Evolutionary conservation across 2,888 invertebrate species (phyloP).

Genomic region (Bhutanitis thaidina): DNA sequence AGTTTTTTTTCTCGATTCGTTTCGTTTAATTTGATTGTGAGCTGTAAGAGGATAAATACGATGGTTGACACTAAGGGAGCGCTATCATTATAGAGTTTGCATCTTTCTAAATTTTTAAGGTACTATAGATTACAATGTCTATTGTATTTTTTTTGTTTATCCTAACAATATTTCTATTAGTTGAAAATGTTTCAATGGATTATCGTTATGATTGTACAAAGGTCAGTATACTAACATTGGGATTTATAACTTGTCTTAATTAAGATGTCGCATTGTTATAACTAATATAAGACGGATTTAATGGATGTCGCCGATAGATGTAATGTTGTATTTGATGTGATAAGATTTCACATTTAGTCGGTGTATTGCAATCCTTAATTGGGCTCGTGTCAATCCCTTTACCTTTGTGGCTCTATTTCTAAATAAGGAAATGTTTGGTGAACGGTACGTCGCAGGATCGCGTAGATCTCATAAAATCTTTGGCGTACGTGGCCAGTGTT

Average conservation of each 20-base stretch:
- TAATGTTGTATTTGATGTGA: constrained; percentile 72
- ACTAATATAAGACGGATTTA: constrained; percentile 55
- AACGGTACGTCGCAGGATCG: constrained; percentile 17
- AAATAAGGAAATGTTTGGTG: constrained; percentile 22
- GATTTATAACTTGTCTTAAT: constrained; percentile 53
- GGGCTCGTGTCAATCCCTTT: constrained; percentile 61
- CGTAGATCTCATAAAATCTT: constrained; percentile 18
- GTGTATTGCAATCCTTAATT: constrained; percentile 60
- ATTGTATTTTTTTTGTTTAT: constrained; percentile 46
- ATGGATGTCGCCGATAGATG: constrained; percentile 60
- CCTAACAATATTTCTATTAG: constrained; percentile 29
- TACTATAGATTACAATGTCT: constrained; percentile 63
- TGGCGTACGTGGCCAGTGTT: constrained; percentile 18
- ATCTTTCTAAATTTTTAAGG: constrained; percentile 56
- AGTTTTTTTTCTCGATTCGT: constrained; percentile 52
- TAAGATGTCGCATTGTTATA: constrained; percentile 68
- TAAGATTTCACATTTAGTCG: constrained; percentile 62
- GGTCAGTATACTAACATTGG: constrained; percentile 43
- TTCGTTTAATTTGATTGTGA: constrained; percentile 50
- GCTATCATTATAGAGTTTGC: constrained; percentile 23
- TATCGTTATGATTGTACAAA: constrained; percentile 42
- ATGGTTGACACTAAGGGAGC: constrained; percentile 45
- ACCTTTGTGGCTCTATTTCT: constrained; percentile 39
- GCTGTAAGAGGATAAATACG: constrained; percentile 41
- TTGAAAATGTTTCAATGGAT: constrained; percentile 20